Evolutionary conservation across 2,113 vertebrate genomes (phyloP).

Genomic region (Scatophagus argus): DNA sequence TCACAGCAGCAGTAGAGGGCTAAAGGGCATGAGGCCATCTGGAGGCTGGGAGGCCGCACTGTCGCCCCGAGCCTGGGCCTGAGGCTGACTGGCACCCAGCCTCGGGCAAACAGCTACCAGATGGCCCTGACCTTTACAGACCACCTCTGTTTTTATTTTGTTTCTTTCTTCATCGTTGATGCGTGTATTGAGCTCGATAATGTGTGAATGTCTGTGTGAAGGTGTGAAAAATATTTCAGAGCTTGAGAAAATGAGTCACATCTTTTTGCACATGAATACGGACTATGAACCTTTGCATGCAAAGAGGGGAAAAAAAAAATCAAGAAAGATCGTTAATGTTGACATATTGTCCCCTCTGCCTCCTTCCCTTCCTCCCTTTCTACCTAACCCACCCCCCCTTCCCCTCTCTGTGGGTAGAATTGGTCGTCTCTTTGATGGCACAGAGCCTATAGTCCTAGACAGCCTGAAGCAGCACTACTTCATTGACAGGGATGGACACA

Average conservation of each 20-base stretch:
- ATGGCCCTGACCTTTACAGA: conserved; percentile 78
- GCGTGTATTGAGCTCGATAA: neutral
- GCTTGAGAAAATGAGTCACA: conserved; percentile 37
- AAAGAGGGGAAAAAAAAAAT: too few species aligned
- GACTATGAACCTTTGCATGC: neutral
- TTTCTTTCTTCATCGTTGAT: neutral
- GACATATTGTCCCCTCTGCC: conserved; percentile 22
- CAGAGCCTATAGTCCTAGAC: conserved; percentile 98
- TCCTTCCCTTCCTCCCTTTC: neutral
- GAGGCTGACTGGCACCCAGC: conserved; percentile 69
- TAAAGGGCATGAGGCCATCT: conserved; percentile 82
- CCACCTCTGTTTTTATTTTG: conserved; percentile 54
- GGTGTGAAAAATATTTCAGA: conserved; percentile 51
- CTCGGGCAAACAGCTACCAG: conserved; percentile 73
- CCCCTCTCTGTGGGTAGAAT: conserved; percentile 88
- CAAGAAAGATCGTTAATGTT: conserved; percentile 28
- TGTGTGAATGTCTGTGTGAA: conserved; percentile 30
- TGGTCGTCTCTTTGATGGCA: conserved; percentile 98
- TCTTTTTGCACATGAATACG: conserved; percentile 12
- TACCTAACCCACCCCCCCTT: conserved; percentile 30
- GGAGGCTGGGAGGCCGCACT: conserved; percentile 75
- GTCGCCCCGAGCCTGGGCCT: conserved; percentile 68
- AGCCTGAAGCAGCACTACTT: conserved; percentile 99
- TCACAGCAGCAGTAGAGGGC: conserved; percentile 79
- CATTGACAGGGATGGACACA: conserved; percentile 99